Base-by-base conservation (phyloP, 2,888 invertebrate genomes). In the Prenolepis imparis region DNA sequence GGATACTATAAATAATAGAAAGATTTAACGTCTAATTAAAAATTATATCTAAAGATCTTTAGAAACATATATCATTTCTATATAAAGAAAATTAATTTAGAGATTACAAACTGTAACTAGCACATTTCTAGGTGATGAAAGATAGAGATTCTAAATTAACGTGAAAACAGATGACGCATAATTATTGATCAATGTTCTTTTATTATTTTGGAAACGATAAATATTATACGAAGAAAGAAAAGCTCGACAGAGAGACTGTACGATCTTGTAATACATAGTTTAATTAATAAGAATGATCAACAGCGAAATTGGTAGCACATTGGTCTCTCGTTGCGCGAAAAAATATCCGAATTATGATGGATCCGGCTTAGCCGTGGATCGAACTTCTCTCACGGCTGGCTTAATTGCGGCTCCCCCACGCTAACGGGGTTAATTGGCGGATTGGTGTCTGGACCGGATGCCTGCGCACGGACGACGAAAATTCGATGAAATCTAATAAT, bases 401-500 rank as follows among this genome's bases (percentile, higher is more conserved):
- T 88, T 88, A 89, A 89, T 89, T 89, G 84, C 78, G 77, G 85
- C 80, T 77, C 82, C 77, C 80, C 82, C 64, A 80, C 84, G 87
- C 74, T 86, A 84, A 89, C 86, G 78, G 82, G 87, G 86, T 90
- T 90, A 90, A 90, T 89, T 86, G 87, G 83, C 64, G 84, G 84
- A 86, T 82, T 70, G 84, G 87, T 70, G 86, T 86, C 72, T 44
- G 67, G 74, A 72, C 83, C 84, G 87, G 86, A 89, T 72, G 75
- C 67, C 77, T 67, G 55, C 66, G 72, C 75, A 66, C 75, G 82
- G 84, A 86, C 78, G 84, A 89, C 87, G 87, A 89, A 90, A 91
- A 91, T 90, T 90, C 89, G 91, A 92, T 89, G 90, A 91, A 92
- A 92, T 90, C 91, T 91, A 92, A 92, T 90, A 91, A 91, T 92